A percentile compares a stretch with the other conserved stretches of the same genome.
These are phyloP conservation scores for Nannoperca australis DNA, from an alignment of 2,797 vertebrate species.

Conservation along the genomic window DNA sequence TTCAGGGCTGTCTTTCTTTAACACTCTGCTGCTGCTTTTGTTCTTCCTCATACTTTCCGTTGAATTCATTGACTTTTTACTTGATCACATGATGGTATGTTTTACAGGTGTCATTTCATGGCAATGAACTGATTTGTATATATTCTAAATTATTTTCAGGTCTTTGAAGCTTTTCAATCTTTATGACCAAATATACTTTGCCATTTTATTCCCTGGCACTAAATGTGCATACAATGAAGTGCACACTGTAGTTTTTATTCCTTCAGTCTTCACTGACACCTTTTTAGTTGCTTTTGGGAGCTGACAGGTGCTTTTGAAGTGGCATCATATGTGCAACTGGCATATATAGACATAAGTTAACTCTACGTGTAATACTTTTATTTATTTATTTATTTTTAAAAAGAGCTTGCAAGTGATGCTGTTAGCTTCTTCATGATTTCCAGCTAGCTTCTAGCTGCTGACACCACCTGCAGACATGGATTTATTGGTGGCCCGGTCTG, in stretches of 20 bases:
- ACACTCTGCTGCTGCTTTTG: slow-evolving; percentile 31
- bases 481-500: not conserved
- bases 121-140: slow-evolving; percentile 39
- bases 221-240: slow-evolving; percentile 14
- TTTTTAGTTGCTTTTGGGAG: slow-evolving; percentile 13
- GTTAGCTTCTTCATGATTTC: not conserved
- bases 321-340: not conserved
- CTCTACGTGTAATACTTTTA: not conserved
- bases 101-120: too few relatives aligned
- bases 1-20: slow-evolving; percentile 50
- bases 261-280: slow-evolving; percentile 9
- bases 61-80: not conserved
- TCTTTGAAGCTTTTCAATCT: slow-evolving; percentile 49
- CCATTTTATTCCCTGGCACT: slow-evolving; percentile 48
- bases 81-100: too few relatives aligned
- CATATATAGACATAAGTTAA: not conserved
- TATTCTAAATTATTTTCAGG: slow-evolving; percentile 42
- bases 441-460: not conserved
- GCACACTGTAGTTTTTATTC: slow-evolving; percentile 3
- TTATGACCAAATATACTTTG: slow-evolving; percentile 53
- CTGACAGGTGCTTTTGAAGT: not conserved
- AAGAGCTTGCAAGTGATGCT: not conserved
- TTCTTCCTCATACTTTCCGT: slow-evolving; percentile 14
- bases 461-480: not conserved
- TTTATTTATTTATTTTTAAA: not conserved